A percentile compares a stretch with the other conserved stretches of the same genome.
Conservation (phyloP, 2,797 vertebrate genomes). For the Cygnus olor region DNA sequence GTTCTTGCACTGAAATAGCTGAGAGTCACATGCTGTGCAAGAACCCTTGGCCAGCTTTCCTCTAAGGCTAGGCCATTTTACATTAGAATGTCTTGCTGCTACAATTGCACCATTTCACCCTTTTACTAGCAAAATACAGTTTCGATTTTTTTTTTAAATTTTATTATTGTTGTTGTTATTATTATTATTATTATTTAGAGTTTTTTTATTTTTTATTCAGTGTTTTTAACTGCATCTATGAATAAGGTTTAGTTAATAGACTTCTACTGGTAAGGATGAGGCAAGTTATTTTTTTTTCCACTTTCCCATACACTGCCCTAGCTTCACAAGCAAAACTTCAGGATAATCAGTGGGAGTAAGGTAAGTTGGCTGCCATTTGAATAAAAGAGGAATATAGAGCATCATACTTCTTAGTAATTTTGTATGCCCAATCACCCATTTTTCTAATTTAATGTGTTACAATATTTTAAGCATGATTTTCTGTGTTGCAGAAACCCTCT, state of each 20-base stretch:
- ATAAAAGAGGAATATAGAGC: background rate
- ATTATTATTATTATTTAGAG: background rate
- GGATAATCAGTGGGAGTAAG: background rate
- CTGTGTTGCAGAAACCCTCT: conserved; percentile 36
- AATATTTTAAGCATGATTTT: conserved; percentile 68
- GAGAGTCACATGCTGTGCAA: background rate
- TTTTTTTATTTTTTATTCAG: background rate
- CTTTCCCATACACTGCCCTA: background rate
- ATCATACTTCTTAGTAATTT: background rate
- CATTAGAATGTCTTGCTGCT: background rate
- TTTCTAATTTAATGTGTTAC: conserved; percentile 46
- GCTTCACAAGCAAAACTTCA: background rate
- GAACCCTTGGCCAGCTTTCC: background rate
- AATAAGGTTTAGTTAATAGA: background rate
- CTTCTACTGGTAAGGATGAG: background rate
- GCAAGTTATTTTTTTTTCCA: background rate
- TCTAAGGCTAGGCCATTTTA: background rate
- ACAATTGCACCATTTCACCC: background rate
- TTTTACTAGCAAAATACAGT: background rate
- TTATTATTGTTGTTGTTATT: no score
- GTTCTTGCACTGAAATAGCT: fast-evolving
- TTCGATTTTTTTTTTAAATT: background rate
- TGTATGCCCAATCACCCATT: background rate
- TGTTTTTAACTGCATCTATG: background rate
- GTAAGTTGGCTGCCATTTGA: background rate